These are phyloP conservation scores for Barypeithes pellucidus DNA, from an alignment of 2,888 invertebrate genomes.

Conservation along the genomic window DNA sequence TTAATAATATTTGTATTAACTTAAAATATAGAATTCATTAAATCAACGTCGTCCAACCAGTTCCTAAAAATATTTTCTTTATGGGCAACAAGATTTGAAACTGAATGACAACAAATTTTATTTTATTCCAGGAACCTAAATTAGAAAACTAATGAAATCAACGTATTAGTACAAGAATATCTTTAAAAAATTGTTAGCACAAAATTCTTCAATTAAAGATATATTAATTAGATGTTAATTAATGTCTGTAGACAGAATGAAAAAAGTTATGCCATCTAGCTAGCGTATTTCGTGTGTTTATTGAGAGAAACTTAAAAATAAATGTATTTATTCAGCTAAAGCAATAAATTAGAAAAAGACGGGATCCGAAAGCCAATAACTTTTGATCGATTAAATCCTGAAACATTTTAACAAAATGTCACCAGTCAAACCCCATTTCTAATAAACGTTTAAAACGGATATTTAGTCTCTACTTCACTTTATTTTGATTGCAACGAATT, in stretches of 20 bases:
- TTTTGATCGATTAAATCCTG: constrained; percentile 41
- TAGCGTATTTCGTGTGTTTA: constrained; percentile 4
- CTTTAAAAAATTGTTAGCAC: no score
- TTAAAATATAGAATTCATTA: no score
- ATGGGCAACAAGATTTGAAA: no score
- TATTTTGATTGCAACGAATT: constrained; percentile 24
- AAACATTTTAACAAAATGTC: constrained; percentile 44
- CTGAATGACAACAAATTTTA: no score
- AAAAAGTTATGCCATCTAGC: background rate
- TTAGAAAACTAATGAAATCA: no score
- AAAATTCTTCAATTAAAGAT: no score
- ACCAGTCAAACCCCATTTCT: constrained; percentile 37
- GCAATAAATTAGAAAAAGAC: constrained; percentile 34
- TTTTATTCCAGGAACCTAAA: no score
- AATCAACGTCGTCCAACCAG: no score
- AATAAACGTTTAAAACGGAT: constrained; percentile 41
- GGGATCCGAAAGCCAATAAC: constrained; percentile 29
- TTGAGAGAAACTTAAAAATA: constrained; percentile 8
- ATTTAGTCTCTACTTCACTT: constrained; percentile 35
- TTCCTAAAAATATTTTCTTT: no score
- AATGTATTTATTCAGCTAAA: constrained; percentile 31
- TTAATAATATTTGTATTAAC: no score
- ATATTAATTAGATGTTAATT: no score
- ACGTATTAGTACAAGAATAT: no score
- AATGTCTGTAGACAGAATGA: constrained; percentile 6